Evolutionary conservation across 2,113 vertebrate species (phyloP), one percentile per base, ranked within the genome.

Genomic region (Anoura caudifer): DNA sequence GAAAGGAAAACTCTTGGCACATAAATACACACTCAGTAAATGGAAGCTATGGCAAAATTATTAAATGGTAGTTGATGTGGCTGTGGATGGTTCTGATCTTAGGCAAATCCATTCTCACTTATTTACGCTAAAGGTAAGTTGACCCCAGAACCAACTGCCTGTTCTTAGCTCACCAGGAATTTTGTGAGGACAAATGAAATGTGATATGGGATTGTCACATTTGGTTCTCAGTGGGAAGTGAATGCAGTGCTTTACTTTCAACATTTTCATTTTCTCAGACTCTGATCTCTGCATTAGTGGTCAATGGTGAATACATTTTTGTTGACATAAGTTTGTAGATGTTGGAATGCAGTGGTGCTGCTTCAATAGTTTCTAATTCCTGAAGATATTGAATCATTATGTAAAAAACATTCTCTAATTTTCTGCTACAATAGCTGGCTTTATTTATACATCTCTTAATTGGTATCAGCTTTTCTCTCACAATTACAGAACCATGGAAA

Each of bases 391-490:
- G 93, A 93, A 97, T 97, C 95, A 96, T 94, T 87, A 36, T 97
- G 91, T 97, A n/a, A 91, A 91, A 76, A 94, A 94, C 79, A 73
- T 96, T 38, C 82, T 96, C 94, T 96, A 43, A 96, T 97, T 97
- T 97, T 97, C 91, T 97, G 95, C 96, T 94, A 97, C 79, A 97
- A 96, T 98, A 96, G 93, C 89, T 97, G 95, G 95, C 88, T 97
- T 97, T 97, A 95, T 95, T 96, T 98, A 97, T 97, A 84, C 33
- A 76, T 96, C 82, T 96, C 82, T 95, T 97, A 96, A 96, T 97
- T 97, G 89, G 91, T 93, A 97, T 97, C 96, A 97, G 97, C 96
- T 97, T 96, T 96, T 95, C 94, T 97, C 79, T 91, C 69, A 76
- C 93, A 97, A 94, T 97, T 95, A 92, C 26, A 91, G 91, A 97